Evolutionary conservation across 2,888 invertebrate genomes (phyloP), one percentile per base, ranked within the genome.

Genomic region (Antitype chi): DNA sequence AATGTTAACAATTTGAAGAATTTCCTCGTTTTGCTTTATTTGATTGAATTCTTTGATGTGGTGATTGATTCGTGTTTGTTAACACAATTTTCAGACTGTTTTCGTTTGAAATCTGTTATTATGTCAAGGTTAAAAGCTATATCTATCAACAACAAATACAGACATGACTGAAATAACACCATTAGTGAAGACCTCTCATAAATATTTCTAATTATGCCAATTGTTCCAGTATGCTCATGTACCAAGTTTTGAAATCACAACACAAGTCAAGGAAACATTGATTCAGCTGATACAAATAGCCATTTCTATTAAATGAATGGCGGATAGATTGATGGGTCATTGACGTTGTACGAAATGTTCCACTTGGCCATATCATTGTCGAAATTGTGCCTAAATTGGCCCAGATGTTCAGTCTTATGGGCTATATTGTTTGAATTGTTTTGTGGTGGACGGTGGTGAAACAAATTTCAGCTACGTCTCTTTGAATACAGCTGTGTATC

Each of bases 291-390:
- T 83, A 74, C 64, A 66, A 53, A 85, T 69, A 79, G 49, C 77
- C 86, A 85, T 89, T 88, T 85, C 87, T 90, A 91, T 93, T 91
- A 91, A 89, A 91, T 89, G 88, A 91, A 90, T 88, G 88, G 89
- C 76, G 76, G 85, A 89, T 88, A 90, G 91, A 93, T 93, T 92
- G 92, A 91, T 91, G 86, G 90, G 85, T 91, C 91, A 92, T 92
- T 93, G 93, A 91, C 89, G 89, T 90, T 87, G 84, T 87, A 90
- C 87, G 87, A 91, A 91, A 91, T 90, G 90, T 91, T 89, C 89
- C 88, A 88, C 88, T 90, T 89, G 85, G 82, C 79, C 74, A 84
- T 91, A 91, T 90, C 87, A 89, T 81, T 82, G 85, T 88, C 90
- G 86, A 85, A 87, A 87, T 86, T 84, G 80, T 87, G 78, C 84